A percentile compares a stretch with the other conserved stretches of the same genome.
Evolutionary conservation across 1,140 invertebrate species (phyloP).

Genomic region (Conus ventricosus): DNA sequence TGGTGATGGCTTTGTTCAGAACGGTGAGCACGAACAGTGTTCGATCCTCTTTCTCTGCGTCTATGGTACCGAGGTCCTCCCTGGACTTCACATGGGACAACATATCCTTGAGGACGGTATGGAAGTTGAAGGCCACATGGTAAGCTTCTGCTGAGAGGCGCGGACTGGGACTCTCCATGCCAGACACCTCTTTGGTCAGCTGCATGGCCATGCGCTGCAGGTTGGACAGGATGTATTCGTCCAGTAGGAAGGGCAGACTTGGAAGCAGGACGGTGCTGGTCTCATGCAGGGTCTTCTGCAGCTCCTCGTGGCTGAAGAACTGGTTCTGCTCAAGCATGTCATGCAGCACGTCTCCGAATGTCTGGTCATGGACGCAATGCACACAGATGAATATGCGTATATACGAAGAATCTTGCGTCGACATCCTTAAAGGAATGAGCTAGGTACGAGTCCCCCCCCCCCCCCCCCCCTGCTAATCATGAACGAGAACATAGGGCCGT

Average conservation of each 20-base stretch:
- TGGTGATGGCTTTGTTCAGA: background rate
- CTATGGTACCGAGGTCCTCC: background rate
- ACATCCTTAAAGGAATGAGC: too few species aligned
- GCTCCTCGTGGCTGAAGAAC: slow-evolving; percentile 14
- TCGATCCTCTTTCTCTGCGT: background rate
- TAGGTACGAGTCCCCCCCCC: too few species aligned
- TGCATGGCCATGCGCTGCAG: background rate
- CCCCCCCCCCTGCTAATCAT: too few species aligned
- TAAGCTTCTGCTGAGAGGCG: background rate
- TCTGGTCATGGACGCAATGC: background rate
- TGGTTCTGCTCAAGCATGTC: slow-evolving; percentile 26
- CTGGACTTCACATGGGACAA: background rate
- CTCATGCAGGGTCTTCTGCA: background rate
- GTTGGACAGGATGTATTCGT: slow-evolving; percentile 21
- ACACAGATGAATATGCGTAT: too few species aligned
- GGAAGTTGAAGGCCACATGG: background rate
- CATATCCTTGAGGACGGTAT: slow-evolving; percentile 3
- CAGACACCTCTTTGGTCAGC: background rate
- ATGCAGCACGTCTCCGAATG: slow-evolving; percentile 23
- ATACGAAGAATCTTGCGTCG: too few species aligned
- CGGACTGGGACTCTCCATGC: background rate
- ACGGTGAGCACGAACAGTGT: slow-evolving; percentile 4
- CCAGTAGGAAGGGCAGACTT: slow-evolving; percentile 27
- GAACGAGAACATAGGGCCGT: too few species aligned
- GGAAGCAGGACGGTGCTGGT: background rate